These are phyloP conservation scores for Apostichopus japonicus DNA, from an alignment of 35 echinoderm and acorn worm genomes.

Conservation along the genomic window DNA sequence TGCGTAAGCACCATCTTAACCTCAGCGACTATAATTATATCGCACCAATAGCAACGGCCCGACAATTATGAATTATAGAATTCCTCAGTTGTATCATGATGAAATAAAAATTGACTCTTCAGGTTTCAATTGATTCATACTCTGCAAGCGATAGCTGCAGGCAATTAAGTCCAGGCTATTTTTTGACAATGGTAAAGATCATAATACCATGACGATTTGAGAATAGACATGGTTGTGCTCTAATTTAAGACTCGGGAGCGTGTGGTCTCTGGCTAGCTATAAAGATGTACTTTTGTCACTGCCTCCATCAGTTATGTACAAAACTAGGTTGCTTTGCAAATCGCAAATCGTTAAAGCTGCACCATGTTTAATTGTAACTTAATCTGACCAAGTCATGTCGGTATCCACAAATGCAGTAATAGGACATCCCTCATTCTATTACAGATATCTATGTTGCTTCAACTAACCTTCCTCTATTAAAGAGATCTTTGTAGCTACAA, in stretches of 20 bases:
- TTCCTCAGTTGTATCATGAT: not conserved
- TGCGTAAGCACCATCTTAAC: not conserved
- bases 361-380: too few species aligned
- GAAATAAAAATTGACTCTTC: not conserved
- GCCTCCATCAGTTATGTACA: too few species aligned
- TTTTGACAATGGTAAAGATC: not conserved
- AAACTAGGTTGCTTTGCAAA: too few species aligned
- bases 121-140: not conserved
- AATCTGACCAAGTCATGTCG: too few species aligned
- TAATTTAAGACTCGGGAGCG: not conserved
- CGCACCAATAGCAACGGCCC: not conserved
- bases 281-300: conserved; percentile 1
- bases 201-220: not conserved
- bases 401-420: too few species aligned
- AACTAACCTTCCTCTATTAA: too few species aligned
- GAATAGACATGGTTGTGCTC: not conserved
- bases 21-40: not conserved
- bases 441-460: too few species aligned
- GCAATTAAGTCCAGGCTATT: not conserved
- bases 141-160: not conserved
- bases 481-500: too few species aligned
- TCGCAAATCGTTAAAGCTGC: too few species aligned
- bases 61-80: not conserved
- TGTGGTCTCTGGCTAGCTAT: not conserved
- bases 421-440: too few species aligned